Conservation (phyloP, 1,140 invertebrate genomes). For the Lerema accius region DNA sequence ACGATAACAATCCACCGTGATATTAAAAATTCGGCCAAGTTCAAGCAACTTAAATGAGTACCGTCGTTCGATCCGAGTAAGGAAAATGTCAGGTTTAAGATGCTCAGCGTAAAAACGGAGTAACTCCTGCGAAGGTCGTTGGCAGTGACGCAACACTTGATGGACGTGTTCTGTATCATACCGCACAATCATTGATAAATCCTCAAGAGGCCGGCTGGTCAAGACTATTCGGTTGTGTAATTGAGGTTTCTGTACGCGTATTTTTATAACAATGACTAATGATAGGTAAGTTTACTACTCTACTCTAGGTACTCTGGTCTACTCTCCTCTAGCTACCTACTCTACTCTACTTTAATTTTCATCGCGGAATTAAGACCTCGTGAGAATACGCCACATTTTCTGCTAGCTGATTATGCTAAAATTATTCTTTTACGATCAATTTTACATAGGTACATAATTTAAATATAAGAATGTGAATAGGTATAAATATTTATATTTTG, state of each 20-base stretch:
- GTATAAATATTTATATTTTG: too few species aligned
- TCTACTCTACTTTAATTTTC: too few species aligned
- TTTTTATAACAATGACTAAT: too few species aligned
- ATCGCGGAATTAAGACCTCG: too few species aligned
- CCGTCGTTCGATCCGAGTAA: slow-evolving; percentile 9
- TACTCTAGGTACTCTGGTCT: too few species aligned
- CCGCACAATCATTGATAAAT: slow-evolving; percentile 55
- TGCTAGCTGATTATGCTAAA: too few species aligned
- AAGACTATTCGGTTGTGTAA: slow-evolving; percentile 29
- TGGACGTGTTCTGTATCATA: slow-evolving; percentile 50
- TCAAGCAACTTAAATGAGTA: slow-evolving; percentile 22
- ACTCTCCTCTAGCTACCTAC: too few species aligned
- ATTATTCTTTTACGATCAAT: too few species aligned
- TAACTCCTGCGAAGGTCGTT: slow-evolving; percentile 54
- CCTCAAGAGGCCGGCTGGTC: slow-evolving; percentile 39
- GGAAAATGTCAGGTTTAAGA: slow-evolving; percentile 31
- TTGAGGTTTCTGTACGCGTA: slow-evolving; percentile 8
- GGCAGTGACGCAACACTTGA: slow-evolving; percentile 53
- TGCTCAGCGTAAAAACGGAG: slow-evolving; percentile 41
- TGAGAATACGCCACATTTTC: too few species aligned
- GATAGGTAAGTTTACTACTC: too few species aligned
- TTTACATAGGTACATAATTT: too few species aligned
- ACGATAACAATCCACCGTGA: slow-evolving; percentile 1
- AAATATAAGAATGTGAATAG: too few species aligned
- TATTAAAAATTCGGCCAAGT: slow-evolving; percentile 22